phyloP scores from a whole-genome alignment of 2,113 vertebrate species.

The Anarrhichthys ocellatus region DNA sequence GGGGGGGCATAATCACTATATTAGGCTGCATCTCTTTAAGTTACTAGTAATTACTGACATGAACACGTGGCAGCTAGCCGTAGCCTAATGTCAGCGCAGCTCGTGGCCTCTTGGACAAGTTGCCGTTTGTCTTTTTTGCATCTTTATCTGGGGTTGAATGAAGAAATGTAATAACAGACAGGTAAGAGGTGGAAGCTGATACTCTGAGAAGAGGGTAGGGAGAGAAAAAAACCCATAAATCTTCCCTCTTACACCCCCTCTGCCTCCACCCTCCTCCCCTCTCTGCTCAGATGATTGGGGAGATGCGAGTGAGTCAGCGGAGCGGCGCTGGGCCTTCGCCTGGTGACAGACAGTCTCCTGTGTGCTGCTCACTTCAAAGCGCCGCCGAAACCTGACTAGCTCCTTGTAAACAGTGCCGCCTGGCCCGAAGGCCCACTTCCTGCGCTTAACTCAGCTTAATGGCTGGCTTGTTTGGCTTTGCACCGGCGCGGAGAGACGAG shows the following conservation, averaged over 20 bases:
- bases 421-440: constrained; percentile 82
- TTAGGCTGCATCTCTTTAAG: not conserved
- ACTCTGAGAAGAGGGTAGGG: constrained; percentile 25
- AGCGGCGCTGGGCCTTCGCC: constrained; percentile 73
- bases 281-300: constrained; percentile 76
- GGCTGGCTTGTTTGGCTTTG: constrained; percentile 82
- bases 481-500: constrained; percentile 71
- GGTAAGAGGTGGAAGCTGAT: constrained; percentile 56
- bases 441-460: constrained; percentile 83
- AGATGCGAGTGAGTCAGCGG: constrained; percentile 80
- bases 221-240: constrained; percentile 62
- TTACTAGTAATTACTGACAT: not conserved
- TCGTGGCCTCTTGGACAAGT: constrained; percentile 35
- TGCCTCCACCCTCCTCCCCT: constrained; percentile 43
- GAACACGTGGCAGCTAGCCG: not conserved
- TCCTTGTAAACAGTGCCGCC: constrained; percentile 81
- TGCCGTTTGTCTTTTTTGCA: constrained; percentile 48
- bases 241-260: constrained; percentile 46
- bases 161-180: constrained; percentile 67
- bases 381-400: constrained; percentile 79
- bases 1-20: not conserved
- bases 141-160: constrained; percentile 52
- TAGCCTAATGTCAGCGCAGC: not conserved
- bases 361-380: constrained; percentile 80
- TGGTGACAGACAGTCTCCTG: constrained; percentile 82